Base-by-base conservation (phyloP, 2,888 invertebrate genomes). In the Chesias legatella region DNA sequence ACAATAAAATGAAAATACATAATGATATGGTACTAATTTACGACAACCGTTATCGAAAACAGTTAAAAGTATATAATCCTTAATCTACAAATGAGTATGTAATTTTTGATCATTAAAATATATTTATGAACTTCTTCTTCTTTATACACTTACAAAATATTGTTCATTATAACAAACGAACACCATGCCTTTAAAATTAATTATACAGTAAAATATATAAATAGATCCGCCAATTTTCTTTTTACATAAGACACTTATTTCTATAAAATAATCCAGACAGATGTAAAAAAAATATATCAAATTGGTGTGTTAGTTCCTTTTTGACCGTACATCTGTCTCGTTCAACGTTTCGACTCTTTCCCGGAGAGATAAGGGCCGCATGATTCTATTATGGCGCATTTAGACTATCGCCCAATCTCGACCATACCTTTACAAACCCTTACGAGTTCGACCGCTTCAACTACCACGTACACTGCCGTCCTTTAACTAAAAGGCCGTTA, bases 81-180 rank as follows among this genome's bases (percentile, higher is more conserved):
- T 76, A 75, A 35, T 39, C 54, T 51, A 73, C 73, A 73, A 61
- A 55, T 80, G 81, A 84, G 84, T 84, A 85, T 82, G 82, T 71
- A 67, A 67, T 68, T 73, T n/a, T 84, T 84, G 83, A 79, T 83
- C 83, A 66, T 74, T 68, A 58, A 63, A 63, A 64, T 53, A 65
- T 56, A 51, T 60, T 60, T 55, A 57, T 46, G 53, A 57, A 52
- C 57, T 56, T 63, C 52, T 56, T 52, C 53, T 29, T 33, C 48
- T 24, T 48, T 53, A 49, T 63, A 60, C 57, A 54, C 49, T 53
- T 39, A 48, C 32, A 43, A 43, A 52, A 38, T 44, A 35, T 51
- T 51, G 46, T 49, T 51, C 50, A 43, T 31, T 33, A 39, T 64
- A 64, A 61, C 5, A 3, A 17, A 50, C 54, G 50, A 63, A 58